A percentile compares a stretch with the other conserved stretches of the same genome.
Conservation (phyloP, 1,140 invertebrate species). For the Tetranychus cinnabarinus region DNA sequence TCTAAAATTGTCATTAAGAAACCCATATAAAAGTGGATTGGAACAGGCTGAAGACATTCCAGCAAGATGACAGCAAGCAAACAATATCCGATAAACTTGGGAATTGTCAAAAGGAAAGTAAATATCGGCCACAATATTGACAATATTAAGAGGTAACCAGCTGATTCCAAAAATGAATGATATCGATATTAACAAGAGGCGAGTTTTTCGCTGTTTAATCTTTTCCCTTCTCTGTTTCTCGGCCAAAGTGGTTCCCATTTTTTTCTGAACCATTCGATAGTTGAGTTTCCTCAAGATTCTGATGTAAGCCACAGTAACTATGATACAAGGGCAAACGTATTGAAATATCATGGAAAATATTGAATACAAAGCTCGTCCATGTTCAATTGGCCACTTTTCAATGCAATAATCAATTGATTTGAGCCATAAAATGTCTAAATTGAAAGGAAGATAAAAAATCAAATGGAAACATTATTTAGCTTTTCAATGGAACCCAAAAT, state of each 20-base stretch:
- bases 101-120: constrained; percentile 28
- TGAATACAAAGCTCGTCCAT: constrained; percentile 54
- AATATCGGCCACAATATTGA: constrained; percentile 53
- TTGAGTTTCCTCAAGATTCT: constrained; percentile 31
- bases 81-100: constrained; percentile 21
- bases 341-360: constrained; percentile 55
- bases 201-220: constrained; percentile 35
- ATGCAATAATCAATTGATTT: constrained; percentile 36
- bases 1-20: constrained; percentile 36
- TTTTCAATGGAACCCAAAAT: too few species aligned
- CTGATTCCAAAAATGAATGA: constrained; percentile 62
- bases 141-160: constrained; percentile 62
- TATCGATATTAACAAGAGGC: constrained; percentile 53
- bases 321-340: constrained; percentile 54
- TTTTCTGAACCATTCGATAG: constrained; percentile 20
- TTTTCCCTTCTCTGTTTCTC: constrained; percentile 8
- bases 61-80: constrained; percentile 55
- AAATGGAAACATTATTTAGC: too few species aligned
- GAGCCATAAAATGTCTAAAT: background rate
- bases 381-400: constrained; percentile 41
- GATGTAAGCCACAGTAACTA: constrained; percentile 38
- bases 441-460: too few species aligned
- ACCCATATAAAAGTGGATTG: constrained; percentile 52
- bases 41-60: constrained; percentile 57
- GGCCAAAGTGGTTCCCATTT: constrained; percentile 8